Evolutionary conservation across 2,888 invertebrate genomes (phyloP).

Genomic region (Melinaea menophilus): DNA sequence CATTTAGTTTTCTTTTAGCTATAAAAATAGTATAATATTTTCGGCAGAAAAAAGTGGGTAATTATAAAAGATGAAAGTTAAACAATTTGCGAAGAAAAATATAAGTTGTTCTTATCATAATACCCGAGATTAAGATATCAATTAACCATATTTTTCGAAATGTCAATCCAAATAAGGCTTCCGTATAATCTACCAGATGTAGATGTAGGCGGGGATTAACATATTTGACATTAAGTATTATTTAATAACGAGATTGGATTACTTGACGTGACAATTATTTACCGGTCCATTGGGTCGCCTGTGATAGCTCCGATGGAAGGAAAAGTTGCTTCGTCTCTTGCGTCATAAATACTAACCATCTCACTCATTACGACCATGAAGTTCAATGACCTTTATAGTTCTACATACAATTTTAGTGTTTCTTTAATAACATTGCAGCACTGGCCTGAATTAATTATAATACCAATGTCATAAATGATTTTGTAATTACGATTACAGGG

Average conservation of each 20-base stretch:
- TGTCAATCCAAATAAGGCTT: too few relatives aligned
- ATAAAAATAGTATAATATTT: too few relatives aligned
- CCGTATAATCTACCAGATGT: too few relatives aligned
- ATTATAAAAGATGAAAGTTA: too few relatives aligned
- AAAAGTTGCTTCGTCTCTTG: slow-evolving; percentile 14
- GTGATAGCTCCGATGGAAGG: slow-evolving; percentile 31
- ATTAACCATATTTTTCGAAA: too few relatives aligned
- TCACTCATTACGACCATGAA: slow-evolving; percentile 21
- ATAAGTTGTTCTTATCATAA: too few relatives aligned
- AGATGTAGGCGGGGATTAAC: too few relatives aligned
- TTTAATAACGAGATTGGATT: not conserved
- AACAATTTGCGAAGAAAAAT: too few relatives aligned
- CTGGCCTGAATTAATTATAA: slow-evolving; percentile 18
- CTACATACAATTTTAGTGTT: too few relatives aligned
- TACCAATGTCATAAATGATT: slow-evolving; percentile 45
- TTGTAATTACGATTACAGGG: slow-evolving; percentile 38
- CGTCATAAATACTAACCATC: slow-evolving; percentile 15
- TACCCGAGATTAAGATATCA: too few relatives aligned
- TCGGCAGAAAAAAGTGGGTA: too few relatives aligned
- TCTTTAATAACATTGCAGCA: slow-evolving; percentile 15
- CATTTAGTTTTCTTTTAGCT: too few relatives aligned
- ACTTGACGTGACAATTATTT: slow-evolving; percentile 5
- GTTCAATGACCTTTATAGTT: slow-evolving; percentile 22
- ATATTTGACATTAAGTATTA: slow-evolving; percentile 2
- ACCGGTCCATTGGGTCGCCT: slow-evolving; percentile 6